Conservation (phyloP, 2,888 invertebrate species). For the Polymixis lichenea region DNA sequence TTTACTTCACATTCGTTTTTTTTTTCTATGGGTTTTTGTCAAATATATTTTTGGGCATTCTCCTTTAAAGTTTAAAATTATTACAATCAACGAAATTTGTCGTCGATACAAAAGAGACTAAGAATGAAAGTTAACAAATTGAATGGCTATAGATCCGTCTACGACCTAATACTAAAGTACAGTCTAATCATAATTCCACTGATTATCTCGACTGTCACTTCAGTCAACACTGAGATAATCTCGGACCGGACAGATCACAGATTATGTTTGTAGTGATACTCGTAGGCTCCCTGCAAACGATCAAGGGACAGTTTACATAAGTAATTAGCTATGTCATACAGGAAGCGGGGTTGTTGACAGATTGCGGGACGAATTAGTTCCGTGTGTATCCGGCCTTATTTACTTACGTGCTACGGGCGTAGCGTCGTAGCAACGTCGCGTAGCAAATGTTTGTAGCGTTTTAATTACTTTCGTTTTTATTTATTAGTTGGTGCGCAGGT, state of each 20-base stretch:
- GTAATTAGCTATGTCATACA: conserved; percentile 85
- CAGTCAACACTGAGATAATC: conserved; percentile 61
- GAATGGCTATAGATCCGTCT: neutral
- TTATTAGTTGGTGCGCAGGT: too few species aligned
- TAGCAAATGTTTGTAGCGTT: conserved; percentile 52
- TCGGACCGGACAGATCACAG: conserved; percentile 69
- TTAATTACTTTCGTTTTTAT: conserved; percentile 30
- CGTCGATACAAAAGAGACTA: neutral
- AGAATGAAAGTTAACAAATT: neutral
- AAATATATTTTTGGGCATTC: too few species aligned
- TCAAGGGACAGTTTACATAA: conserved; percentile 85
- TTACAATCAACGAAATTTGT: neutral
- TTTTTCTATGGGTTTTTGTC: too few species aligned
- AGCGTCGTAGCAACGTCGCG: conserved; percentile 55
- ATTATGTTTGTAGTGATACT: conserved; percentile 74
- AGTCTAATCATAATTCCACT: conserved; percentile 14
- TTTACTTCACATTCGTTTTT: too few species aligned
- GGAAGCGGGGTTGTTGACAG: conserved; percentile 68
- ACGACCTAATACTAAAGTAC: neutral
- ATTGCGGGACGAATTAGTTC: conserved; percentile 73
- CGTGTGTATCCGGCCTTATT: conserved; percentile 80
- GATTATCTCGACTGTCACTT: conserved; percentile 44
- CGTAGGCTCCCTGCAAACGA: conserved; percentile 75
- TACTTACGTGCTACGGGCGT: conserved; percentile 84
- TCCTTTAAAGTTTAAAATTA: neutral